Percentiles rank a stretch among this genome's conserved stretches.
These are phyloP conservation scores for Staurois parvus DNA, from an alignment of 2,797 vertebrate genomes.

Conservation along the genomic window DNA sequence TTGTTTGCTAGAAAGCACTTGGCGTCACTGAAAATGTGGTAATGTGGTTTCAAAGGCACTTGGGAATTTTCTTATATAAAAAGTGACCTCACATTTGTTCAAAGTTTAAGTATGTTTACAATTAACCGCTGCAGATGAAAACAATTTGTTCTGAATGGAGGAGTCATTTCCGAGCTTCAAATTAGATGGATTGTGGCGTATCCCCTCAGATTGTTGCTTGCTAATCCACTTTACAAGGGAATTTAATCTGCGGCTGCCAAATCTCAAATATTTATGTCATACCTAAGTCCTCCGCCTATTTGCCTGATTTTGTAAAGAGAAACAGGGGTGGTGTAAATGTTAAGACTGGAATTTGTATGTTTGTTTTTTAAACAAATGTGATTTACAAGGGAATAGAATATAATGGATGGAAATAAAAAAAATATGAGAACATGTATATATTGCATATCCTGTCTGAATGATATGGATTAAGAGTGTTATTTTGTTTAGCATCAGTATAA, in stretches of 20 bases:
- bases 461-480: too few species aligned
- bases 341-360: background rate
- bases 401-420: background rate
- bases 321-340: conserved; percentile 6
- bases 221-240: conserved; percentile 39
- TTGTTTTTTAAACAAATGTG: background rate
- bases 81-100: conserved; percentile 36
- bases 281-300: conserved; percentile 4
- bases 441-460: too few species aligned
- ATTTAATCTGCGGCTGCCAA: conserved; percentile 37
- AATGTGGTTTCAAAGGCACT: background rate
- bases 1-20: conserved; percentile 8
- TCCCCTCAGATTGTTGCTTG: conserved; percentile 26
- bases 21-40: background rate
- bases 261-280: conserved; percentile 47
- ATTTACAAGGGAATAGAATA: background rate
- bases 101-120: conserved; percentile 43
- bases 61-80: conserved; percentile 18
- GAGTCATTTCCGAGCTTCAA: conserved; percentile 51
- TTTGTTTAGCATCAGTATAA: too few species aligned
- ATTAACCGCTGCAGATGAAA: conserved; percentile 51
- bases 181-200: conserved; percentile 31
- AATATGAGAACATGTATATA: background rate
- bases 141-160: conserved; percentile 49
- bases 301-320: conserved; percentile 23